These are phyloP conservation scores for Porites cylindrica DNA, from an alignment of 92 coral and sea anemone species.

Conservation along the genomic window DNA sequence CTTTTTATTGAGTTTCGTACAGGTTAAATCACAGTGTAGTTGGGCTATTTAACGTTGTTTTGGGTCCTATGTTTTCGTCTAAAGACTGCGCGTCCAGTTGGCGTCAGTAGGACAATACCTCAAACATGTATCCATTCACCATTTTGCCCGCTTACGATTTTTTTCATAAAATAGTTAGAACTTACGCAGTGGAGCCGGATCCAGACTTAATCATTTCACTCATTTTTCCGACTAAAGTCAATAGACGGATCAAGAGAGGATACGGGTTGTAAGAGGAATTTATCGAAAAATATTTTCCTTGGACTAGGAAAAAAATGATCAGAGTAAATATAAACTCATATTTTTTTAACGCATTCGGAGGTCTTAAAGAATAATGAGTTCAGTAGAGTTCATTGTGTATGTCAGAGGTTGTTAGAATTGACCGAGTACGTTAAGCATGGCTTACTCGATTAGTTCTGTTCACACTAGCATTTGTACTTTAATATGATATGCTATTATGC, in stretches of 20 bases:
- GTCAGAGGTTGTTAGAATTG: slow-evolving; percentile 15
- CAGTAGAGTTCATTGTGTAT: background rate
- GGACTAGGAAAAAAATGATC: background rate
- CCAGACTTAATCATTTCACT: background rate
- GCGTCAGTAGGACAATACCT: no score
- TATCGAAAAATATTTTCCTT: background rate
- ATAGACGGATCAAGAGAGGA: background rate
- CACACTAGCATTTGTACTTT: background rate
- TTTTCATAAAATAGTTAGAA: no score
- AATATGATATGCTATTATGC: no score
- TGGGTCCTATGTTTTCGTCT: no score
- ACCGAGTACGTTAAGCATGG: no score
- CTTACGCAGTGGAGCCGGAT: no score
- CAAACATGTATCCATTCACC: no score
- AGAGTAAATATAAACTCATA: background rate
- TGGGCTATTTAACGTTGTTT: background rate
- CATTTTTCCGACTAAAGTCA: background rate
- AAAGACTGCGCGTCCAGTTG: no score
- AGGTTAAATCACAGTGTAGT: background rate
- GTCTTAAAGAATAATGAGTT: background rate
- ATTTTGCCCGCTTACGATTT: no score
- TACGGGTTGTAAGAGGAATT: no score
- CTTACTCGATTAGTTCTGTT: background rate
- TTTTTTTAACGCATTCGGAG: background rate
- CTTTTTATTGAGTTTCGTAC: background rate